Evolutionary conservation across 2,797 vertebrate genomes (phyloP).

Genomic region (Tadarida brasiliensis): DNA sequence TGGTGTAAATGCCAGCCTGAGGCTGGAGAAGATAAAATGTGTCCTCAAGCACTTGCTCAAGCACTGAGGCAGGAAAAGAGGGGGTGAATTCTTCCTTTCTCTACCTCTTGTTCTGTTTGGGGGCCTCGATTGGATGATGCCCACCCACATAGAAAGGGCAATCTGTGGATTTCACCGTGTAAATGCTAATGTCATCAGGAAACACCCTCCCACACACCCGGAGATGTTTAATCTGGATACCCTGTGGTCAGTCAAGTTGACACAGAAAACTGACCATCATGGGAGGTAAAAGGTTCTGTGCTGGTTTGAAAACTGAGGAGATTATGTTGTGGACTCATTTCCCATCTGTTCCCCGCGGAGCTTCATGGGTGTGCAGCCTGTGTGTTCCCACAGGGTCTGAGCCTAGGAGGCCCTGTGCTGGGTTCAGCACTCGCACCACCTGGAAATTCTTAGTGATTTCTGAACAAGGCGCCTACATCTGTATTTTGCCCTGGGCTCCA

Average conservation of each 20-base stretch:
- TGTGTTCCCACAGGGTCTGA: background rate
- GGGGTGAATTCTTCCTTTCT: background rate
- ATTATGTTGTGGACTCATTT: background rate
- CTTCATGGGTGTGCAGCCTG: rapidly evolving
- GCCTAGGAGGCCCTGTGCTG: background rate
- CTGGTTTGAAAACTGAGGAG: too few relatives aligned
- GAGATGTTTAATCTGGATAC: background rate
- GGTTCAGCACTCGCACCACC: too few relatives aligned
- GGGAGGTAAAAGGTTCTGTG: background rate
- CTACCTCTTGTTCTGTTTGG: background rate
- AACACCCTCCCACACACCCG: background rate
- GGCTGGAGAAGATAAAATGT: background rate
- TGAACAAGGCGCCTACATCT: background rate
- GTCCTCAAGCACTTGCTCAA: background rate
- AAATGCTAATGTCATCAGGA: background rate
- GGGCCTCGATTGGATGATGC: background rate
- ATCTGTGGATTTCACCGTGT: background rate
- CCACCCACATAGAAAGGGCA: background rate
- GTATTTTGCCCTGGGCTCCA: background rate
- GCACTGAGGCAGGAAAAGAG: background rate
- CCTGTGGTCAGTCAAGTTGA: background rate
- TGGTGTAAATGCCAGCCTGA: background rate
- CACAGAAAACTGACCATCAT: background rate
- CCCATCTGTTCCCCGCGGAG: background rate
- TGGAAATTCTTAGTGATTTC: background rate